Base-by-base conservation (phyloP, 2,113 vertebrate genomes). In the Melierax canorus region DNA sequence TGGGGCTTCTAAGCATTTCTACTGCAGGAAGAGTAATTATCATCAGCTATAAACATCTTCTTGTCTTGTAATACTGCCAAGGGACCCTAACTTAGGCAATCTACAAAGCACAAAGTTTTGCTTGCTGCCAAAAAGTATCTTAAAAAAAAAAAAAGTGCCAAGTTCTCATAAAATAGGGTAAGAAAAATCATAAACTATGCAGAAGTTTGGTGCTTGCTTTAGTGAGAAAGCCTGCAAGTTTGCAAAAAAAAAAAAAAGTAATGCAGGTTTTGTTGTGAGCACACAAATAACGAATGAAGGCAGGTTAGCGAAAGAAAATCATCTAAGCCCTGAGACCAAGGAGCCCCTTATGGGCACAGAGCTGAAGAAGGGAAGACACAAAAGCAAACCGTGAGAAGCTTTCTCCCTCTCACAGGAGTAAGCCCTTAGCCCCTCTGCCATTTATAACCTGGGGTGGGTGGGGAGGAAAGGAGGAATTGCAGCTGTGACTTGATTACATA, bases 11-110 rank as follows among this genome's bases (percentile, higher is more conserved):
- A 93, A 97, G 96, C 87, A 45, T 56, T 97, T 92, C 84, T 95
- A 91, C 90, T 82, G 84, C 90, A 96, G 93, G 93, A 97, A 96
- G 85, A 90, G 92, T 72, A 96, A 96, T 97, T 97, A 97, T 93
- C 97, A 96, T 64, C 92, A 95, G 92, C 92, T 82, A 93, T 94
- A 96, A 97, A 95, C 96, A 97, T 93, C 92, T 66, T 39, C 74
- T 92, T 73, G 29, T 94, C 95, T 95, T 96, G 94, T 94, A 82
- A 55, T 73, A 58, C 78, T 96, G 95, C 95, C 95, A 95, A 95
- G 77, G 78, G 91, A 97, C 94, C 97, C 89, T 95, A 91, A 92
- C 94, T 75, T 89, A 90, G 41, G 95, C 58, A 95, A 89, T 64
- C 89, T 96, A 95, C 92, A 97, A 95, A 96, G 97, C 88, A 55